These are phyloP conservation scores for Typhlichthys eigenmanni DNA, from an alignment of 2,797 vertebrate genomes.

Conservation along the genomic window DNA sequence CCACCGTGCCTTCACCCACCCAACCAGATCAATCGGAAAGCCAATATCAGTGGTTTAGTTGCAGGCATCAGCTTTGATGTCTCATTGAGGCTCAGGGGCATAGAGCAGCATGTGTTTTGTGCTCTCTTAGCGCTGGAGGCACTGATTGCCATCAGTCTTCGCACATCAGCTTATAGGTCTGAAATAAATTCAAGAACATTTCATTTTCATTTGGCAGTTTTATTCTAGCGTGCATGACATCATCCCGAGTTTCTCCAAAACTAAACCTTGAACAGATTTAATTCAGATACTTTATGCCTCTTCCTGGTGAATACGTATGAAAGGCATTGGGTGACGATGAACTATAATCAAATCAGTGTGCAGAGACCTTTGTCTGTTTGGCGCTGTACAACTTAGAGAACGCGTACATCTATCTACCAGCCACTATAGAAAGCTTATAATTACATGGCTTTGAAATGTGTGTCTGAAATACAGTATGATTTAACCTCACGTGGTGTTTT, in stretches of 20 bases:
- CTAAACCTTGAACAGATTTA: constrained; percentile 7
- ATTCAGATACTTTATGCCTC: constrained; percentile 3
- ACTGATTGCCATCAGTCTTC: constrained; percentile 33
- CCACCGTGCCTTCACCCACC: constrained; percentile 38
- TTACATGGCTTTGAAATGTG: constrained; percentile 51
- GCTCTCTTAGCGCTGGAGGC: constrained; percentile 23
- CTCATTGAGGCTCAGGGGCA: constrained; percentile 61
- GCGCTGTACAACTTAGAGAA: constrained; percentile 25
- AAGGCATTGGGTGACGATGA: constrained; percentile 25
- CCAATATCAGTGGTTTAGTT: constrained; percentile 71
- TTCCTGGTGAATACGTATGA: constrained; percentile 9
- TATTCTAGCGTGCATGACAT: not conserved
- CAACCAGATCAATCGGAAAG: constrained; percentile 80
- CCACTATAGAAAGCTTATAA: constrained; percentile 49
- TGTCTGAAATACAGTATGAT: constrained; percentile 39
- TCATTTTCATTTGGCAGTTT: not conserved
- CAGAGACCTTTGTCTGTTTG: constrained; percentile 47
- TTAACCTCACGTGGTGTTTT: constrained; percentile 40
- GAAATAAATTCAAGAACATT: constrained; percentile 1
- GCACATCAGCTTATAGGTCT: not conserved
- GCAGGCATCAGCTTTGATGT: constrained; percentile 80
- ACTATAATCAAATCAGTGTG: constrained; percentile 53
- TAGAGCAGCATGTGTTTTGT: constrained; percentile 50
- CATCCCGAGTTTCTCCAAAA: constrained; percentile 6
- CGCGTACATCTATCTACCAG: constrained; percentile 28